Conservation (phyloP, 2,888 invertebrate species). For the Plagiodera versicolora region DNA sequence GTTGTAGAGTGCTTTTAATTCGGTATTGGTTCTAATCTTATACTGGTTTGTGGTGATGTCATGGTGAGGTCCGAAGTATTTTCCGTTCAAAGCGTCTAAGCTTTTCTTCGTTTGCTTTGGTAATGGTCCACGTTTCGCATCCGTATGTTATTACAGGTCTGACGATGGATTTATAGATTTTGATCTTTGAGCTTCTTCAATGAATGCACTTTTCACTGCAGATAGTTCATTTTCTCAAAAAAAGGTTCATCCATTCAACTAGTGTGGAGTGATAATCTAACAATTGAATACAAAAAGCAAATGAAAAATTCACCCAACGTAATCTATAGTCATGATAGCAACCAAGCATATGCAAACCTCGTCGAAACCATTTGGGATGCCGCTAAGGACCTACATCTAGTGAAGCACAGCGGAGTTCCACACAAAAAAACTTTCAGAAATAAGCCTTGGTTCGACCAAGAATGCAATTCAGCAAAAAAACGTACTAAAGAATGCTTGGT, state of each 20-base stretch:
- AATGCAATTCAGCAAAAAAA: background rate
- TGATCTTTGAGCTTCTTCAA: too few relatives aligned
- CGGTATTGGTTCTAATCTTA: too few relatives aligned
- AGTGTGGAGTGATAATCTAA: background rate
- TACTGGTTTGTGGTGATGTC: too few relatives aligned
- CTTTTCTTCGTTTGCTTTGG: too few relatives aligned
- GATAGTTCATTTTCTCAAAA: background rate
- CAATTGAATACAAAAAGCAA: constrained; percentile 4
- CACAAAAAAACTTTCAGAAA: background rate
- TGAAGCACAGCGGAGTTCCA: background rate
- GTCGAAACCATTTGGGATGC: background rate
- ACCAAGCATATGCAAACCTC: background rate
- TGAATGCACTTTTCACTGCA: background rate
- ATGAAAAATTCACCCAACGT: constrained; percentile 1
- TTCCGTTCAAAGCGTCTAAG: too few relatives aligned
- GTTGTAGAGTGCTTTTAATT: too few relatives aligned
- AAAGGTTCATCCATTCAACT: background rate
- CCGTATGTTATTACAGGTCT: too few relatives aligned
- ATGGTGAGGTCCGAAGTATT: too few relatives aligned
- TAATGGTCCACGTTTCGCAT: too few relatives aligned
- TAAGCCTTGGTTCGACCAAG: background rate
- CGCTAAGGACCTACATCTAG: background rate
- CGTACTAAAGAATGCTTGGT: background rate
- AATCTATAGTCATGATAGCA: background rate
- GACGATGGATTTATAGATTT: too few relatives aligned